phyloP scores from a whole-genome alignment of 2,888 invertebrate genomes.

The Petrolisthes manimaculis region DNA sequence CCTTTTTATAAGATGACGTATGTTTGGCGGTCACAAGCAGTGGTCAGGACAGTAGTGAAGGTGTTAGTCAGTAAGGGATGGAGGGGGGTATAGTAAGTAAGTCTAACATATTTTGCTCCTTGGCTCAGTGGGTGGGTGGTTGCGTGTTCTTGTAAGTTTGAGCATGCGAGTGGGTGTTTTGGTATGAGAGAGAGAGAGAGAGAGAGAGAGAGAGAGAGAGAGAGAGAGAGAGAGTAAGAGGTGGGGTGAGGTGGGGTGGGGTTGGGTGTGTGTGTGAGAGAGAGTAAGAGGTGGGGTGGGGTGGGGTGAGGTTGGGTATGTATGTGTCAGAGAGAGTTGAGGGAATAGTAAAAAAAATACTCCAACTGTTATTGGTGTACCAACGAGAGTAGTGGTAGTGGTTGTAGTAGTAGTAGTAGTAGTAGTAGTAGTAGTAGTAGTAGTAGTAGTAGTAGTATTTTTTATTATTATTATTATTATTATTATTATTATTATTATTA shows the following conservation, averaged over 20 bases:
- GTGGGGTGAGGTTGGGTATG: background rate
- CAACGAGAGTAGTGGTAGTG: background rate
- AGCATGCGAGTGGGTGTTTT: conserved; percentile 7
- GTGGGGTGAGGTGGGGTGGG: background rate
- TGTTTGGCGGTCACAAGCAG: no score
- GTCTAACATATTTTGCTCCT: background rate
- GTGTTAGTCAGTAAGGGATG: no score
- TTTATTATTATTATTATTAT: no score
- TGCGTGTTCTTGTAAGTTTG: conserved; percentile 23
- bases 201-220: background rate
- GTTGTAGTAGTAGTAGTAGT: conserved; percentile 21
- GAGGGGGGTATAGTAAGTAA: background rate
- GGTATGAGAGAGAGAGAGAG: background rate
- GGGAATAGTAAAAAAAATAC: no score
- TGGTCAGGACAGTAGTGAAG: no score
- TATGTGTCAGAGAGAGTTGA: no score
- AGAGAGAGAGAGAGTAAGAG: background rate
- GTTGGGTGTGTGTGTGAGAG: background rate
- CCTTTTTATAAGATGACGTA: no score
- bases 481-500: no score
- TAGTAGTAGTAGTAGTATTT: background rate
- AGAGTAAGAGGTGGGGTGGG: background rate
- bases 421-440: conserved; percentile 10
- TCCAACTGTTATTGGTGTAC: no score
- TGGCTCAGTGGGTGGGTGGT: conserved; percentile 3